Evolutionary conservation across 2,113 vertebrate species (phyloP).

Genomic region (Loxodonta africana): DNA sequence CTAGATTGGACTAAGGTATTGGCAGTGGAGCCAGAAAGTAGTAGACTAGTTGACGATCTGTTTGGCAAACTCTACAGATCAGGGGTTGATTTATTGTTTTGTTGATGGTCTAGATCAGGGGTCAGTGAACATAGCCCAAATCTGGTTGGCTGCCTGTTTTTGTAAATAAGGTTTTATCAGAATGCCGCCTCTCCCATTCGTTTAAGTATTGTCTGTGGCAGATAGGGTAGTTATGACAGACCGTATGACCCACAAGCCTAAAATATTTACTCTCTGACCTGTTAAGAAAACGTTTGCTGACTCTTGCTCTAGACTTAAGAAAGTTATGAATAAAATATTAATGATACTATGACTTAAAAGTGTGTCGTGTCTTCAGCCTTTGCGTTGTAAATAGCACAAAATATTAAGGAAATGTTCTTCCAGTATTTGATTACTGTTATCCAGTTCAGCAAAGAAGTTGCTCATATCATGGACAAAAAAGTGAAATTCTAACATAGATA

Average conservation of each 20-base stretch:
- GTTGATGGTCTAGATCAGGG: background rate
- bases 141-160: background rate
- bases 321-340: background rate
- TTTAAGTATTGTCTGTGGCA: background rate
- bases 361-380: background rate
- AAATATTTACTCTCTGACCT: background rate
- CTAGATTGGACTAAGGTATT: background rate
- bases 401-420: background rate
- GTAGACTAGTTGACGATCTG: background rate
- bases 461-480: background rate
- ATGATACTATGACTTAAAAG: background rate
- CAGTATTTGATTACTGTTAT: background rate
- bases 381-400: conserved; percentile 25
- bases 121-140: background rate
- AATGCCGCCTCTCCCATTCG: background rate
- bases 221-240: background rate
- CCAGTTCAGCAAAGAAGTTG: background rate
- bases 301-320: background rate
- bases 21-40: background rate
- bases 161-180: background rate
- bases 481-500: background rate
- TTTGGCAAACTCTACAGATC: background rate
- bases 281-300: background rate
- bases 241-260: background rate
- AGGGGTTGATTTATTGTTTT: conserved; percentile 7